Base-by-base conservation (phyloP, 2,888 invertebrate genomes). In the Stratiomys singularior region DNA sequence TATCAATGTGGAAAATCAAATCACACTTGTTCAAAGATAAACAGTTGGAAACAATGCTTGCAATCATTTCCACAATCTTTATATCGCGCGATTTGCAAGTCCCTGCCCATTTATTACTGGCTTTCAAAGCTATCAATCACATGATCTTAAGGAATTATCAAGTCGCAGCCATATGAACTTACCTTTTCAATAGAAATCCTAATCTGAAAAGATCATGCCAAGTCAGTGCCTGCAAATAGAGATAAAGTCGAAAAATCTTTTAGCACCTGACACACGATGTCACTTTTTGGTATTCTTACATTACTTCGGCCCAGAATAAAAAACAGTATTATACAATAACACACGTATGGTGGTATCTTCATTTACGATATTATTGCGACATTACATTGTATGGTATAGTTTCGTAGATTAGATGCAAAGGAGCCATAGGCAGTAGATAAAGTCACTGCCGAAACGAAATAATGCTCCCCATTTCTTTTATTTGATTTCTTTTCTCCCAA, bases 281-380 rank as follows among this genome's bases (percentile, higher is more conserved):
- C 5, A 25, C 13, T 64, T 64, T 64, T 64, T 28, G 28, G 18
- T 64, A 11, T 64, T 30, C 64, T 30, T 30, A 28, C 30, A 30
- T 30, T 28, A 37, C 9, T 30, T 13, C 28, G 7, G 28, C 27
- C 9, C 60, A 18, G 60, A 27, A 30, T 4, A 64, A 64, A 11
- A n/a, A 28, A 27, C n/a, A 27, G 7, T 28, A 64, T 64, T 60
- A 60, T 60, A 23, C 60, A 60, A 60, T 60, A 23, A 23, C 15
- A 60, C n/a, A n/a, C n/a, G 4, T 21, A 60, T 25, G 5, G 27
- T 18, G 64, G 28, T 64, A 64, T 27, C 64, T 64, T 64, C 67
- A 67, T 46, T 66, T 67, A 67, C 67, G 67, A 67, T 67, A 67
- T 67, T 67, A 46, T 47, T 71, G 71, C 71, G 25, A 46, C 27